Evolutionary conservation across 1,140 invertebrate species (phyloP).

Genomic region (Dreissena rostriformis): DNA sequence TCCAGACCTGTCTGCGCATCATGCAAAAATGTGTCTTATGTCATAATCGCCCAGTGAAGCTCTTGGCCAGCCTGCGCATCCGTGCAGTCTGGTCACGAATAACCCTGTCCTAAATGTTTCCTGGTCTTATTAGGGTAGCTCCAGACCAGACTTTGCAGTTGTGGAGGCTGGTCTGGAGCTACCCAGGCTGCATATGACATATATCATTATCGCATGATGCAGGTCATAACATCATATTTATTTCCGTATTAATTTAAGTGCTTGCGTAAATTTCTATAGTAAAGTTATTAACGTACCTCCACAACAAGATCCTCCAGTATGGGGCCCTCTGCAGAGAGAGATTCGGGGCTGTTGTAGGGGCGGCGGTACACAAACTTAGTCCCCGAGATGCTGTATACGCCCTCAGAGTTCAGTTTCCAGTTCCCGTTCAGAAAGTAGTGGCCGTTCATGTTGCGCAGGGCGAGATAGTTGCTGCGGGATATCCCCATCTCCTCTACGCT

Average conservation of each 20-base stretch:
- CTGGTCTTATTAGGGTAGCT: no score
- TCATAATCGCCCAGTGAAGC: no score
- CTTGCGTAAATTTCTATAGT: no score
- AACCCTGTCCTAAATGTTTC: no score
- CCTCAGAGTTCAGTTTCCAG: constrained; percentile 68
- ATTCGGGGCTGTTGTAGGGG: constrained; percentile 79
- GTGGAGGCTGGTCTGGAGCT: no score
- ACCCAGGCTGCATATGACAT: no score
- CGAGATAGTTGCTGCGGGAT: constrained; percentile 62
- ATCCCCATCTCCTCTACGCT: constrained; percentile 51
- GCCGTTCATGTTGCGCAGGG: constrained; percentile 64
- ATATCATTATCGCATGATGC: background rate
- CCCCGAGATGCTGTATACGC: constrained; percentile 61
- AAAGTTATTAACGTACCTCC: constrained; percentile 79
- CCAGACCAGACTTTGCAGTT: no score
- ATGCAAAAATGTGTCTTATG: no score
- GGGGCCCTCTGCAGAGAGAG: constrained; percentile 83
- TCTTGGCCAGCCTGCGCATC: no score
- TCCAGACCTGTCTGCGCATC: no score
- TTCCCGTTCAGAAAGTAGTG: constrained; percentile 73
- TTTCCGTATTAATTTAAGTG: no score
- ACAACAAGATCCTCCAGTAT: constrained; percentile 83
- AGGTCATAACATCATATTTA: background rate
- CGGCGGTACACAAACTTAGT: constrained; percentile 82
- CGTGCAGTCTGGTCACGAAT: no score